Evolutionary conservation across 2,797 vertebrate species (phyloP), one percentile per base, ranked within the genome.

Genomic region (Allobates femoralis): DNA sequence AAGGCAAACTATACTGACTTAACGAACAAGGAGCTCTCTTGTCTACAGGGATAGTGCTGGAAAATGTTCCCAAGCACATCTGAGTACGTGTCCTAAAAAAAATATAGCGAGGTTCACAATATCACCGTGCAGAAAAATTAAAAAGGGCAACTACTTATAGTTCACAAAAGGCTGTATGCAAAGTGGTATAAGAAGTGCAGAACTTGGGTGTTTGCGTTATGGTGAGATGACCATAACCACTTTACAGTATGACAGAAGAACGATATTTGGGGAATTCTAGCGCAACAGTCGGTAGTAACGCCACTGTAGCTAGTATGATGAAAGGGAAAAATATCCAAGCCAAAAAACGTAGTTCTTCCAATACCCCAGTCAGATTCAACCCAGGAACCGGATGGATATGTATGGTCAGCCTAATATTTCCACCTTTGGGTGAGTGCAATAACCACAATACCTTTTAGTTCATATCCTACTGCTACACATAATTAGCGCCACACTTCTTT

Each of bases 11-110:
- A 81, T 55, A 85, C 86, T 76, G 82, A 85, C 82, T 81, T 80
- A 58, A 76, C 46, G 50, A 87, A 87, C 87, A 88, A 88, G 87
- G 83, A 78, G 77, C 87, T 88, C 87, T 77, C 87, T 88, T 88
- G 87, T 88, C 78, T 88, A 32, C 78, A 26, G 60, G 83, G 83
- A 85, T 79, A 85, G 87, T 80, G 74, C 86, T 64, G 78, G 78
- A 81, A 84, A 85, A 53, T n/a, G 53, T 80, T 84, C 85, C 85
- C 79, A 81, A 86, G 71, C 76, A 80, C 83, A 66, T 64, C 50
- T 41, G 46, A 88, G 58, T 56, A 81, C 19, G 60, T 85, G 83
- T 84, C 81, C 71, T 81, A 46, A 60, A 85, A 56, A 66, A 76
- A 81, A 30, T 23, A 79, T 74, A 80, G 55, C 2, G 41, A 69